These are phyloP conservation scores for Xenopus laevis DNA, from an alignment of 2,113 vertebrate species.

Conservation along the genomic window DNA sequence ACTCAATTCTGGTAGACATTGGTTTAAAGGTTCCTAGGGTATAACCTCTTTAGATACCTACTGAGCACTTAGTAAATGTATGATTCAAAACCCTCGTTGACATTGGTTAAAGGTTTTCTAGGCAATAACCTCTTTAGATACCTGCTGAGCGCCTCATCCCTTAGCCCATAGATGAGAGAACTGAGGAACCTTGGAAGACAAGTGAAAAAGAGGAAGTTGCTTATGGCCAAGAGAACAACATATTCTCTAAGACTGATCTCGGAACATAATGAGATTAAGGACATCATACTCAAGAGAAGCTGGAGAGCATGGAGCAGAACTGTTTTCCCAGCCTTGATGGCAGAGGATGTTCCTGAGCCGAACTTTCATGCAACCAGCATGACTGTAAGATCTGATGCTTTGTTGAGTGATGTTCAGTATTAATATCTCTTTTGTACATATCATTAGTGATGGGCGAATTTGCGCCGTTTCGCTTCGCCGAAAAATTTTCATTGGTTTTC, in stretches of 20 bases:
- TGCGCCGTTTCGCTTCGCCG: too few relatives aligned
- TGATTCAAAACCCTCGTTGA: too few relatives aligned
- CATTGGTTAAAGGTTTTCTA: too few relatives aligned
- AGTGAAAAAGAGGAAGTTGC: not conserved
- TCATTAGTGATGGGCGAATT: too few relatives aligned
- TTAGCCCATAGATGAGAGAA: conserved; percentile 24
- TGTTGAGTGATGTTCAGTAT: too few relatives aligned
- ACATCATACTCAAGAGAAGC: conserved; percentile 3
- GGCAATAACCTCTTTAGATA: not conserved
- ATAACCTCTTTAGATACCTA: too few relatives aligned
- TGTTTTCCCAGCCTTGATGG: conserved; percentile 16
- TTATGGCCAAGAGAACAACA: not conserved
- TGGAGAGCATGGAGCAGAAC: conserved; percentile 25
- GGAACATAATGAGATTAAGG: not conserved
- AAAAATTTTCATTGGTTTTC: too few relatives aligned
- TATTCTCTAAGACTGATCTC: not conserved
- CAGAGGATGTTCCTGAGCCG: not conserved
- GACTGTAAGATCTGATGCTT: not conserved
- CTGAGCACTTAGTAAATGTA: too few relatives aligned
- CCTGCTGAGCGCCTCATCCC: not conserved
- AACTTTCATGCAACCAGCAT: not conserved
- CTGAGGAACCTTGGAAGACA: conserved; percentile 19
- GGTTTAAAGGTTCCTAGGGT: too few relatives aligned
- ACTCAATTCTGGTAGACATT: too few relatives aligned
- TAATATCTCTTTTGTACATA: too few relatives aligned